Conservation (phyloP, 1,140 invertebrate species). For the Brachionus asplanchnoidis region DNA sequence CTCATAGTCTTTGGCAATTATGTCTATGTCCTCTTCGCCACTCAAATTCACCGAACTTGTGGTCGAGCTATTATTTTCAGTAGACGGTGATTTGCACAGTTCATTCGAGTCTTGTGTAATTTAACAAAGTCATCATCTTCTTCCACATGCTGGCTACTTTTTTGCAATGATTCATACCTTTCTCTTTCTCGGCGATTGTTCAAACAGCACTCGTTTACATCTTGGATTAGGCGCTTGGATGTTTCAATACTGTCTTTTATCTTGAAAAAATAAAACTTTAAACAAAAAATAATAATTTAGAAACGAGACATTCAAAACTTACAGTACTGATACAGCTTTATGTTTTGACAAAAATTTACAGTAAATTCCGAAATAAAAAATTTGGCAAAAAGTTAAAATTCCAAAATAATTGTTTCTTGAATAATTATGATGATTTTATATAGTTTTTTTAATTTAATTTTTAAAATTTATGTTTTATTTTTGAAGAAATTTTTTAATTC, state of each 20-base stretch:
- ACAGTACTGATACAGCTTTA: no score
- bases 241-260: constrained; percentile 34
- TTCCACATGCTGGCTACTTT: not conserved
- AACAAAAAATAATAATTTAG: not conserved
- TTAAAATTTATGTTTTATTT: no score
- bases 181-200: not conserved
- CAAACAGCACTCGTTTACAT: constrained; percentile 21
- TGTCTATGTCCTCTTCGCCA: not conserved
- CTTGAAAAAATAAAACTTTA: not conserved
- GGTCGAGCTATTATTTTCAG: not conserved
- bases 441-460: no score
- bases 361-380: no score
- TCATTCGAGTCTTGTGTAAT: constrained; percentile 5
- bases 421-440: no score
- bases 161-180: not conserved
- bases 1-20: constrained; percentile 27
- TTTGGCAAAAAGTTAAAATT: no score
- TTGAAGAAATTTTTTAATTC: no score
- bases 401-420: no score
- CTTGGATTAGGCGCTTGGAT: constrained; percentile 11
- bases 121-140: constrained; percentile 20
- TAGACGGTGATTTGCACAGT: not conserved
- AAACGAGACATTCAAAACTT: not conserved
- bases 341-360: no score
- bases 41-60: not conserved